Evolutionary conservation across 2,797 vertebrate species (phyloP), one percentile per base, ranked within the genome.

Genomic region (Sphenodon punctatus): DNA sequence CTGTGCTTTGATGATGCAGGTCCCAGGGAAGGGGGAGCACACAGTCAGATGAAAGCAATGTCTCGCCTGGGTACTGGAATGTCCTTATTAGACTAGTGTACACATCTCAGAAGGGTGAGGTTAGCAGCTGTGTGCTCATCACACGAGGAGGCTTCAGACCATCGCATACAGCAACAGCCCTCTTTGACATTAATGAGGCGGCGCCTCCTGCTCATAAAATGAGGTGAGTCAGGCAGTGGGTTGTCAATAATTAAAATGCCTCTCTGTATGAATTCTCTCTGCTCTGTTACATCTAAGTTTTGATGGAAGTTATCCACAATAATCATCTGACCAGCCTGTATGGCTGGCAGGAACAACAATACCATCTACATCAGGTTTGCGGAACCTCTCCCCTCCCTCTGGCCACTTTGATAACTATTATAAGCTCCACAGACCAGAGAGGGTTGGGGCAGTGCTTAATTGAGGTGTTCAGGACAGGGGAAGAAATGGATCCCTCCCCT

Each of bases 71-170:
- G 94, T 95, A 95, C 85, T 92, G 96, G 95, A 96, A 97, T 97
- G 95, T 97, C 94, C 96, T 97, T 96, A 96, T 97, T 97, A 97
- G 94, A 92, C 82, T 95, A 96, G 93, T 95, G 96, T 96, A 96
- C 95, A 96, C 95, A 95, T 96, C 96, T 96, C 95, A 96, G 92
- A 90, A 77, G 10, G 42, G 91, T 90, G 90, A 76, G 77, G 88
- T 53, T 85, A 79, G 84, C 75, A 39, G 38, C 49, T 48, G 46
- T 17, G 49, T 32, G 66, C 66, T 70, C 36, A 45, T 48, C 67
- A 82, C 64, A 75, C 41, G n/a, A 75, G 43, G 46, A 46, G 45
- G 80, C 41, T 84, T 76, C 85, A 87, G 43, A 87, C 34, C 12
- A 7, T 17, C 2, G 25, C 3, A 39, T 49, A 36, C 7, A 23